phyloP scores from a whole-genome alignment of 2,888 invertebrate species.

The Prenolepis imparis region DNA sequence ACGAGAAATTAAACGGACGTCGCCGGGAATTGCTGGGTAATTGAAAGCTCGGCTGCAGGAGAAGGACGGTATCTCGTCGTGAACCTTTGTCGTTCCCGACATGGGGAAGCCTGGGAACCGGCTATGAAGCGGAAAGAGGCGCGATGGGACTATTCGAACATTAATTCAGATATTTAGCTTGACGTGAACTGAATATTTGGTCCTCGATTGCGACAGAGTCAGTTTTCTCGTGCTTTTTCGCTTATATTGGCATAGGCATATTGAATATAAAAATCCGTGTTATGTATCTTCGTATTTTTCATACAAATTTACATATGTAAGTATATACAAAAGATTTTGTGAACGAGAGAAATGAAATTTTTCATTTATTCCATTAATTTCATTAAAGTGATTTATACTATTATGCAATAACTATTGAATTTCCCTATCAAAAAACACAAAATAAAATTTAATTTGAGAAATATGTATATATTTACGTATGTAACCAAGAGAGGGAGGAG shows the following conservation, averaged over 20 bases:
- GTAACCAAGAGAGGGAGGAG: too few relatives aligned
- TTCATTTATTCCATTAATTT: too few relatives aligned
- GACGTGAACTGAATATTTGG: constrained; percentile 67
- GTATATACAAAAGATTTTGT: not conserved
- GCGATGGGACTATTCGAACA: constrained; percentile 66
- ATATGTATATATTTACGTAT: too few relatives aligned
- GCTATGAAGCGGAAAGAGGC: constrained; percentile 67
- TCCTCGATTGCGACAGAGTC: constrained; percentile 49
- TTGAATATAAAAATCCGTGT: not conserved
- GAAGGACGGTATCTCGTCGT: constrained; percentile 74
- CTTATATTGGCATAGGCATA: not conserved
- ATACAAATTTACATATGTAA: not conserved
- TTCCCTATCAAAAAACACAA: too few relatives aligned
- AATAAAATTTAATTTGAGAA: too few relatives aligned
- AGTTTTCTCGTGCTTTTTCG: constrained; percentile 15
- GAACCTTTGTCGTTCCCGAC: constrained; percentile 75
- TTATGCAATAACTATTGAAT: too few relatives aligned
- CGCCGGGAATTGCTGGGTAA: constrained; percentile 81
- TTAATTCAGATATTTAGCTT: constrained; percentile 73
- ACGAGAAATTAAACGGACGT: constrained; percentile 79
- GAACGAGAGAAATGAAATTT: not conserved
- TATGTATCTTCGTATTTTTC: not conserved
- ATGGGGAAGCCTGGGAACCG: constrained; percentile 71
- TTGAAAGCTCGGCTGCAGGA: constrained; percentile 79
- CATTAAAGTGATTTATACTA: too few relatives aligned